Base-by-base conservation (phyloP, 2,888 invertebrate genomes). In the Pelosia muscerda region DNA sequence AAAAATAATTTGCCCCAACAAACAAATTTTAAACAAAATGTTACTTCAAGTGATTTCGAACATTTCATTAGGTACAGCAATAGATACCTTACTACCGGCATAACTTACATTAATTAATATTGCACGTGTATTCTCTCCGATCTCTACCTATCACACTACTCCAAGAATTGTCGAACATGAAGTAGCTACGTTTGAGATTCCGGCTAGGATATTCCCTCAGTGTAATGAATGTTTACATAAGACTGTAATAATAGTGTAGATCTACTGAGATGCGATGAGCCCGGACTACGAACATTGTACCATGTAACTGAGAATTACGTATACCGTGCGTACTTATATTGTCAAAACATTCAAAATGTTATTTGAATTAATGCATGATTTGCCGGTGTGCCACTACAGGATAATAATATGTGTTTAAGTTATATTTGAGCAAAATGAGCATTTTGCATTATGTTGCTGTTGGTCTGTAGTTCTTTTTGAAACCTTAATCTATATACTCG, bases 391-490 rank as follows among this genome's bases (percentile, higher is more conserved):
- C 28, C 65, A 72, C 68, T 68, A 76, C 70, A 69, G 68, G 71
- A 49, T 31, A 28, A 28, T 28, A n/a, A 78, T 69, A 69, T 78
- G 77, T 78, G 78, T 81, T 78, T 31, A 79, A 81, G 77, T 80
- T 82, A 76, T 75, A 81, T 81, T 82, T 83, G 1, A 2, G 11
- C 8, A 31, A 31, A 9, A 31, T 31, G 8, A 31, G 5, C 31
- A 31, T 31, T 31, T 31, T 31, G 31, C 9, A 8, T 31, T 31
- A 31, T 8, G 4, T 31, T 31, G 9, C 31, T 8, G 9, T 31
- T 28, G 28, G 6, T 28, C n/a, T n/a, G n/a, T n/a, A n/a, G n/a
- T n/a, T n/a, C n/a, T n/a, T n/a, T n/a, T n/a, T n/a, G n/a, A n/a
- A n/a, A n/a, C n/a, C n/a, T n/a, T n/a, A n/a, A n/a, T n/a, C n/a